Base-by-base conservation (phyloP, 2,113 vertebrate species). In the Edolisoma coerulescens region DNA sequence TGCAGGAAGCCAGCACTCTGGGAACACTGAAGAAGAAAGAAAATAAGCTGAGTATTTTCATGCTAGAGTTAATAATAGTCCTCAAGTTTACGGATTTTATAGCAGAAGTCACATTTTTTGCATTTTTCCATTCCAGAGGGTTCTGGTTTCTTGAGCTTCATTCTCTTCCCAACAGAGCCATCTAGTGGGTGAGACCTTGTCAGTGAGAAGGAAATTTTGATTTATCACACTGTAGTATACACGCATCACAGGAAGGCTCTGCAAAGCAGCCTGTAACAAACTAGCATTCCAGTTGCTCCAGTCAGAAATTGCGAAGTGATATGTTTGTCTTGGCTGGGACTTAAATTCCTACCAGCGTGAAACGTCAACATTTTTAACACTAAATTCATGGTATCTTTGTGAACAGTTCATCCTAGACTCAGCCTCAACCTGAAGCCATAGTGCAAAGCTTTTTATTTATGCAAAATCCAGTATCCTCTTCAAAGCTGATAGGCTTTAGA, bases 101-200 rank as follows among this genome's bases (percentile, higher is more conserved):
- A 69, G 13, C 41, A 63, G 44, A 77, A 92, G n/a, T 30, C 41
- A 52, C 19, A 16, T 53, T 84, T 64, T 33, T 60, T 18, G 33
- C 41, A 44, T 76, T 83, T 88, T 80, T 63, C 23, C 27, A 41
- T 80, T 74, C 39, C 71, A 64, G 74, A 90, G 53, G 10, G 22
- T 64, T 91, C 78, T 13, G 41, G 15, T 39, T 74, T 78, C 44
- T 61, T 13, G 21, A 21, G 26, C n/a, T 93, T 74, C 42, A 77
- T 86, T 82, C 53, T 41, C 78, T 84, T 74, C 16, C 67, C 39
- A 18, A 49, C 44, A 90, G 85, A 84, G 96, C 95, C 95, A 93
- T 59, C 95, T 95, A 94, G 90, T 53, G 93, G 95, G 28, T 10
- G 42, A 61, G 17, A 35, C 4, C 17, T 22, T 3, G 0, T 35